A percentile compares a stretch with the other conserved stretches of the same genome.
Evolutionary conservation across 2,888 invertebrate genomes (phyloP).

Genomic region (Drosophila aldrichi): DNA sequence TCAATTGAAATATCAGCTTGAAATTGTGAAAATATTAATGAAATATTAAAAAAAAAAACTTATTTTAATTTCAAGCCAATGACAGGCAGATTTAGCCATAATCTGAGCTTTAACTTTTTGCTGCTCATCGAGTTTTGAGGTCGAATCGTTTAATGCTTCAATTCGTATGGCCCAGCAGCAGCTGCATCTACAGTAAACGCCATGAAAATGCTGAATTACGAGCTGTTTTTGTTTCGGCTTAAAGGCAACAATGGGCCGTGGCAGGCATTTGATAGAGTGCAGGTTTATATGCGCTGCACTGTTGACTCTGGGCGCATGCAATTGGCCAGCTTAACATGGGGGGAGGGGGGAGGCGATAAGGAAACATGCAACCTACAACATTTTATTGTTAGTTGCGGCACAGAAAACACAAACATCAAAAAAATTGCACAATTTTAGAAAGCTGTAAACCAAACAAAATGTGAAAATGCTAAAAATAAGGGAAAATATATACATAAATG

Average conservation of each 20-base stretch:
- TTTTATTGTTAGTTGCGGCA: slow-evolving; percentile 17
- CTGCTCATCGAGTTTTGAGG: slow-evolving; percentile 9
- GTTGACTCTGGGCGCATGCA: slow-evolving; percentile 35
- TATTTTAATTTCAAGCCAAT: neutral
- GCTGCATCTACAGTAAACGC: neutral
- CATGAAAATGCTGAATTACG: slow-evolving; percentile 12
- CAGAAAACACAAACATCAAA: slow-evolving; percentile 39
- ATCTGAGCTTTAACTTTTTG: neutral
- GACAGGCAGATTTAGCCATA: neutral
- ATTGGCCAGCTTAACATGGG: slow-evolving; percentile 23
- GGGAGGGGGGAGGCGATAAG: neutral
- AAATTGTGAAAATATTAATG: neutral
- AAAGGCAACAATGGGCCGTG: slow-evolving; percentile 12
- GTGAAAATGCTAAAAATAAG: slow-evolving; percentile 40
- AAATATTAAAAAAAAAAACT: neutral
- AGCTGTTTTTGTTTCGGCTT: slow-evolving; percentile 25
- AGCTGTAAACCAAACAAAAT: slow-evolving; percentile 68
- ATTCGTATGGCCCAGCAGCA: neutral
- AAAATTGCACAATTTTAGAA: slow-evolving; percentile 52
- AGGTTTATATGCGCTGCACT: neutral
- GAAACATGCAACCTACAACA: slow-evolving; percentile 22
- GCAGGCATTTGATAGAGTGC: slow-evolving; percentile 10
- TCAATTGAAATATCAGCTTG: neutral
- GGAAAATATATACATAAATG: slow-evolving; percentile 16
- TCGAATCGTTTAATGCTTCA: slow-evolving; percentile 1